Conservation (phyloP, 2,888 invertebrate species). For the Tromatobia lineatoria region DNA sequence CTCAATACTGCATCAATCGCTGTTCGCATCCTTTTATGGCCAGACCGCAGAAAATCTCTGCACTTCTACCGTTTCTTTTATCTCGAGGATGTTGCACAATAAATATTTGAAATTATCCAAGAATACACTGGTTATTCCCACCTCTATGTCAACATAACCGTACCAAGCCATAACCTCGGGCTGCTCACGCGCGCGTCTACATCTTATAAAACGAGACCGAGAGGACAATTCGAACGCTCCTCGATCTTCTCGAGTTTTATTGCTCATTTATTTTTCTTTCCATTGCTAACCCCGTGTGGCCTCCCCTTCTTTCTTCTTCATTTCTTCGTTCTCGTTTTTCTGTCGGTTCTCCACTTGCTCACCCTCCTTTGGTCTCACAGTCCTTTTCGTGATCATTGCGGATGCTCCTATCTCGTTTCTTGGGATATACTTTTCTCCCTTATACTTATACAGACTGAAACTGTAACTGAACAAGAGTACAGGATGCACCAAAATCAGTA, state of each 20-base stretch:
- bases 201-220: slow-evolving; percentile 25
- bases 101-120: slow-evolving; percentile 61
- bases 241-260: slow-evolving; percentile 52
- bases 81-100: slow-evolving; percentile 36
- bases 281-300: slow-evolving; percentile 10
- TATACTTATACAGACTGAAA: slow-evolving; percentile 10
- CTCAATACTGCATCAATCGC: background rate
- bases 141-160: slow-evolving; percentile 41
- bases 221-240: slow-evolving; percentile 32
- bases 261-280: slow-evolving; percentile 59
- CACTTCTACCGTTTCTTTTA: slow-evolving; percentile 1
- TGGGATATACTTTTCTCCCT: slow-evolving; percentile 21
- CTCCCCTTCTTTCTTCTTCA: background rate
- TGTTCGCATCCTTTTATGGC: background rate
- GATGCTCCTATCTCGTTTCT: slow-evolving; percentile 24
- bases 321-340: slow-evolving; percentile 25
- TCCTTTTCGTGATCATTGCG: slow-evolving; percentile 19
- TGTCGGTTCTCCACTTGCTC: slow-evolving; percentile 10
- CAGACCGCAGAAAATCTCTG: background rate
- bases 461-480: slow-evolving; percentile 6
- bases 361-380: background rate
- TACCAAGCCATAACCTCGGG: slow-evolving; percentile 43
- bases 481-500: slow-evolving; percentile 19
- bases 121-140: slow-evolving; percentile 54
- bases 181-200: slow-evolving; percentile 27